phyloP scores from a whole-genome alignment of 2,797 vertebrate species.

The Adelosebastes latens region DNA sequence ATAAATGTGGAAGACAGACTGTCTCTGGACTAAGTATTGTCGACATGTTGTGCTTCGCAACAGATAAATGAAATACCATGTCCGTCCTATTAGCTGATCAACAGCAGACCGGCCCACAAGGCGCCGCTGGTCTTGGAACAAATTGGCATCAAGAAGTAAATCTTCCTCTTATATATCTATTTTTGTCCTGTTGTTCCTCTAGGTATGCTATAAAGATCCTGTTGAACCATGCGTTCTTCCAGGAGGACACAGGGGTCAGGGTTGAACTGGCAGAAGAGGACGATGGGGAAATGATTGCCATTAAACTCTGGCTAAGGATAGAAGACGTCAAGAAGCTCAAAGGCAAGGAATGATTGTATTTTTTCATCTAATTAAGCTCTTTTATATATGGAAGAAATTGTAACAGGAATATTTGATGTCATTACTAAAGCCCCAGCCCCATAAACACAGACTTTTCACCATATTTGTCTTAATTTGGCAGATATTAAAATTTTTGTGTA shows the following conservation, averaged over 20 bases:
- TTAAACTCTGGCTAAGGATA: conserved; percentile 98
- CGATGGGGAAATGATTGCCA: conserved; percentile 98
- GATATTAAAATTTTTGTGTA: too few species aligned
- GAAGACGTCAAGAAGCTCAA: conserved; percentile 98
- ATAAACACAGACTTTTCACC: not conserved
- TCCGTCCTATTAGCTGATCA: conserved; percentile 18
- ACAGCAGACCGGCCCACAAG: not conserved
- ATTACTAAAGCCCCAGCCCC: too few species aligned
- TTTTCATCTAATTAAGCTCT: not conserved
- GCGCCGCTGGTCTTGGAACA: not conserved
- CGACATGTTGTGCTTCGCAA: conserved; percentile 12
- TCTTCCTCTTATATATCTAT: not conserved
- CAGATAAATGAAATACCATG: conserved; percentile 11
- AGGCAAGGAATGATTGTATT: conserved; percentile 70
- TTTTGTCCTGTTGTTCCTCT: not conserved
- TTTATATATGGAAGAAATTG: not conserved
- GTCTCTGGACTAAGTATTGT: not conserved
- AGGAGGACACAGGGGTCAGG: conserved; percentile 97
- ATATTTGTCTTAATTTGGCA: not conserved
- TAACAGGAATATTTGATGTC: not conserved
- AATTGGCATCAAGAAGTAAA: not conserved
- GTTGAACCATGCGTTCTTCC: conserved; percentile 98
- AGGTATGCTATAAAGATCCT: conserved; percentile 98
- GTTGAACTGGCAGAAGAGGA: conserved; percentile 99
- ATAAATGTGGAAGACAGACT: not conserved